phyloP scores from a whole-genome alignment of 2,797 vertebrate species.

The Falco novaeseelandiae region DNA sequence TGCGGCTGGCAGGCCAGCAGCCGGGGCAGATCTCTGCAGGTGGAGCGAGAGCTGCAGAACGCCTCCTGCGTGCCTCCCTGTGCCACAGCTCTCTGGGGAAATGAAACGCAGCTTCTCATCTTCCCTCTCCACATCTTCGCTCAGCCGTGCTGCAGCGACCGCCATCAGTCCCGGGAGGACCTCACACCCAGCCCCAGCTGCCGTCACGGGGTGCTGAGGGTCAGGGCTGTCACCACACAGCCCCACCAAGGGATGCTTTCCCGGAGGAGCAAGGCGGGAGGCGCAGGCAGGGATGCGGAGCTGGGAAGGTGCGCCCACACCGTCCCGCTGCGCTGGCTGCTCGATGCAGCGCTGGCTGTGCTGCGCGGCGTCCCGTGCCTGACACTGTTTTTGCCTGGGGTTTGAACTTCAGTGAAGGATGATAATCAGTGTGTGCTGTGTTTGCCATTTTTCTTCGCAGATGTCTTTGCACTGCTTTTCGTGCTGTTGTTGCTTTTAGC shows the following conservation, averaged over 20 bases:
- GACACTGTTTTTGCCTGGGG: background rate
- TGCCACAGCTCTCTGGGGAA: background rate
- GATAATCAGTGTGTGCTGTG: background rate
- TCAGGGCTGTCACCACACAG: background rate
- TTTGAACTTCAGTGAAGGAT: conserved; percentile 14
- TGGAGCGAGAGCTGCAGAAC: background rate
- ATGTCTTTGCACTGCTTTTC: background rate
- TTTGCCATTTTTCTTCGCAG: conserved; percentile 9
- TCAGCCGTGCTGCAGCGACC: accelerated
- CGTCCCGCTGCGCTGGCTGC: background rate
- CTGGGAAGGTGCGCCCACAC: background rate
- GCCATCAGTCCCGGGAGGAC: accelerated
- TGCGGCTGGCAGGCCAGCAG: background rate
- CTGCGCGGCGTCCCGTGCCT: background rate
- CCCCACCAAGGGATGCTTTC: background rate
- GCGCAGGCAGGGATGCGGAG: background rate
- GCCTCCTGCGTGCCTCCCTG: background rate
- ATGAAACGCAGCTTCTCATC: background rate
- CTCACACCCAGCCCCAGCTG: accelerated
- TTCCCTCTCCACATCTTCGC: background rate
- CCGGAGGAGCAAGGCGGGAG: accelerated
- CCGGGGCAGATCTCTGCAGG: background rate
- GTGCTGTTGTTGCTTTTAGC: background rate
- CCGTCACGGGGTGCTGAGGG: background rate
- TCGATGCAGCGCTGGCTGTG: background rate